Conservation (phyloP, 2,888 invertebrate genomes). For the Xylota sylvarum region DNA sequence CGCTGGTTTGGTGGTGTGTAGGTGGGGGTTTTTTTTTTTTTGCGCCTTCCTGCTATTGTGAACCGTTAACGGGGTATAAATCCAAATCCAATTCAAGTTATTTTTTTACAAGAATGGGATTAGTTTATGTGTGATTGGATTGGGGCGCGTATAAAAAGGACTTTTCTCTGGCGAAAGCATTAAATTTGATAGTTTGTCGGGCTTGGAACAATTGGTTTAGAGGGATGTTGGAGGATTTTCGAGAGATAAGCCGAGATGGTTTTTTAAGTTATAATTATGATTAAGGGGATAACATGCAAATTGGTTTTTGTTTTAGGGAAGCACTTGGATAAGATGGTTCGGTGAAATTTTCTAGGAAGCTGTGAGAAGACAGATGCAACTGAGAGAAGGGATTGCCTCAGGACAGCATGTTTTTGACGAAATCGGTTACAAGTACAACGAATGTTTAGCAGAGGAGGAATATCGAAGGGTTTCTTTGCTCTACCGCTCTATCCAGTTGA, state of each 20-base stretch:
- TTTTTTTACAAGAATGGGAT: slow-evolving; percentile 73
- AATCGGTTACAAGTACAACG: too few species aligned
- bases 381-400: too few species aligned
- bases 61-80: slow-evolving; percentile 73
- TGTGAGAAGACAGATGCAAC: too few species aligned
- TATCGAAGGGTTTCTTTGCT: too few species aligned
- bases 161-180: slow-evolving; percentile 20
- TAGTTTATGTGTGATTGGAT: slow-evolving; percentile 76
- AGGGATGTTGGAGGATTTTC: slow-evolving; percentile 58
- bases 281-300: slow-evolving; percentile 54
- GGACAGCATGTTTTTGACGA: too few species aligned
- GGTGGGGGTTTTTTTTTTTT: slow-evolving; percentile 11
- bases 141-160: slow-evolving; percentile 43
- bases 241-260: slow-evolving; percentile 37
- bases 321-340: neutral
- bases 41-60: slow-evolving; percentile 42
- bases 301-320: slow-evolving; percentile 16
- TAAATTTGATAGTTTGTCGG: slow-evolving; percentile 55
- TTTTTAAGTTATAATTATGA: slow-evolving; percentile 48
- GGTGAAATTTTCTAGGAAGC: too few species aligned
- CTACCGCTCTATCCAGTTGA: too few species aligned
- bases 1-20: slow-evolving; percentile 5
- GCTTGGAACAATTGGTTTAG: slow-evolving; percentile 62
- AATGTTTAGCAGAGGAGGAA: too few species aligned
- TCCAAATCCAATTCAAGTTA: slow-evolving; percentile 73